phyloP scores from a whole-genome alignment of 2,797 vertebrate genomes.

The Enteromius trimaculatus region DNA sequence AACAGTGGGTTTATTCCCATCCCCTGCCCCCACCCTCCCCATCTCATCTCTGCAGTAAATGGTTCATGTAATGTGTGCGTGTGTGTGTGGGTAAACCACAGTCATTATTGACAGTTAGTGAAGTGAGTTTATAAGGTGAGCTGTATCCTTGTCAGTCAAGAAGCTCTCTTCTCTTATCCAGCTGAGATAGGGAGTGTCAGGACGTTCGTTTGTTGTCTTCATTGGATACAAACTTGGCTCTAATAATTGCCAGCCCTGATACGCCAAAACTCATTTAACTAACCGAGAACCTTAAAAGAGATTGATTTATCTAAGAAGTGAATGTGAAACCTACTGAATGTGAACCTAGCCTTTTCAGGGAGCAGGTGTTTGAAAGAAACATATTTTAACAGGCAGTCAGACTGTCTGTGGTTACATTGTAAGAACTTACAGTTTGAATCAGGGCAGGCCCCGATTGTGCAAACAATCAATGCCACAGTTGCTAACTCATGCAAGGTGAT shows the following conservation, averaged over 20 bases:
- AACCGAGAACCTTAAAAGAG: constrained; percentile 49
- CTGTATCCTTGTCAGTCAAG: constrained; percentile 62
- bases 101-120: constrained; percentile 72
- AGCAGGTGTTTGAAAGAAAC: constrained; percentile 69
- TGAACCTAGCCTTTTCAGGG: constrained; percentile 75
- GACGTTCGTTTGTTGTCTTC: constrained; percentile 76
- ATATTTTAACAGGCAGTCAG: constrained; percentile 73
- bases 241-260: constrained; percentile 65
- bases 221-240: constrained; percentile 73
- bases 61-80: constrained; percentile 25
- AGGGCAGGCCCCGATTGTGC: constrained; percentile 57
- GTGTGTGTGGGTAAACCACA: constrained; percentile 57
- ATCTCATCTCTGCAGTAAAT: constrained; percentile 29
- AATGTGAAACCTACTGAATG: constrained; percentile 74
- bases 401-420: constrained; percentile 73
- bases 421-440: constrained; percentile 68
- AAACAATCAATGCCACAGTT: constrained; percentile 74
- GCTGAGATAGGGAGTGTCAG: constrained; percentile 68
- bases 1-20: constrained; percentile 79
- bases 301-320: constrained; percentile 73
- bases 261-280: constrained; percentile 54
- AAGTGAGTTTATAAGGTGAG: constrained; percentile 61
- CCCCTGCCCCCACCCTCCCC: constrained; percentile 50
- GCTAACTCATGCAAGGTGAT: constrained; percentile 52
- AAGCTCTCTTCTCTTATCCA: constrained; percentile 62